A percentile compares a stretch with the other conserved stretches of the same genome.
Evolutionary conservation across 2,797 vertebrate genomes (phyloP).

Genomic region (Peromyscus attwateri): DNA sequence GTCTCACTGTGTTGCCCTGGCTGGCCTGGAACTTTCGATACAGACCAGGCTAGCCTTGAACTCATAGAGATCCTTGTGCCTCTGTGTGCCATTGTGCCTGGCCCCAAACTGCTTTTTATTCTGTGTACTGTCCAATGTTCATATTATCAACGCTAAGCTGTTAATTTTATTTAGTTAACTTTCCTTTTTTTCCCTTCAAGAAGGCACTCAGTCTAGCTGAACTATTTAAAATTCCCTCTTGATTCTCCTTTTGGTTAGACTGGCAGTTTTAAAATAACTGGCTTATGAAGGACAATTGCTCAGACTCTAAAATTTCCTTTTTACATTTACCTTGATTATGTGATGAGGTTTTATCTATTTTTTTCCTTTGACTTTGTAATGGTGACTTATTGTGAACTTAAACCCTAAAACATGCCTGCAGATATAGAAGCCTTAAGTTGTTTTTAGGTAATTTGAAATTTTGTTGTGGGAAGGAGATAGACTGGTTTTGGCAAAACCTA

Average conservation of each 20-base stretch:
- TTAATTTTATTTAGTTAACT: slow-evolving; percentile 47
- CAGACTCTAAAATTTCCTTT: slow-evolving; percentile 17
- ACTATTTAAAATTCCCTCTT: not conserved
- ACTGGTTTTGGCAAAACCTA: not conserved
- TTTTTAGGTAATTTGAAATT: slow-evolving; percentile 55
- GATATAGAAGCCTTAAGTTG: slow-evolving; percentile 57
- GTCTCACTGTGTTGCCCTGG: not conserved
- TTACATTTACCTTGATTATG: slow-evolving; percentile 38
- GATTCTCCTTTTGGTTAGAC: slow-evolving; percentile 28
- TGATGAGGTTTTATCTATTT: slow-evolving; percentile 12
- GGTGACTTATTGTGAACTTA: slow-evolving; percentile 49
- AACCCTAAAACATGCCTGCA: slow-evolving; percentile 58
- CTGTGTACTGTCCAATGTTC: slow-evolving; percentile 16
- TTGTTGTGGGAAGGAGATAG: slow-evolving; percentile 26
- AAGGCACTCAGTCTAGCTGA: not conserved
- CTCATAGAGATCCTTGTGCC: not conserved
- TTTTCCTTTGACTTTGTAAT: slow-evolving; percentile 39
- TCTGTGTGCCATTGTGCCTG: not conserved
- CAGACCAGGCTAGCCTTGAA: not conserved
- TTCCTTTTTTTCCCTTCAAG: not conserved
- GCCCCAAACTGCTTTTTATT: not conserved
- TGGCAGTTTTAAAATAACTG: slow-evolving; percentile 68
- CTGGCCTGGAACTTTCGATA: not conserved
- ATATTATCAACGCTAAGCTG: slow-evolving; percentile 49
- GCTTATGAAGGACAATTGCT: slow-evolving; percentile 51